A percentile compares a stretch with the other conserved stretches of the same genome.
Evolutionary conservation across 1,140 invertebrate genomes (phyloP).

Genomic region (Cylas formicarius): DNA sequence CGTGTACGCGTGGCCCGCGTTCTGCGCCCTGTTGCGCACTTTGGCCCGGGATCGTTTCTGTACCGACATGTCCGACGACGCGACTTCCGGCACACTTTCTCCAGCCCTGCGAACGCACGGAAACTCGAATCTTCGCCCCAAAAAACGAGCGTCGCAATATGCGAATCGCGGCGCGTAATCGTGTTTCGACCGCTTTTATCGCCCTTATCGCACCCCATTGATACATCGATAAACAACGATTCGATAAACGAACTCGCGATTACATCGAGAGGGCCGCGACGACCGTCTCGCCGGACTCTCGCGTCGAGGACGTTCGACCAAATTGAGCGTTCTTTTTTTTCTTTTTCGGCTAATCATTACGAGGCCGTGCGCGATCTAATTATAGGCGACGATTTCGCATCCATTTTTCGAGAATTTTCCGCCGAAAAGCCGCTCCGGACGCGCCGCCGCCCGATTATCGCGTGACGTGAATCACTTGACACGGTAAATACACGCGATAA

Average conservation of each 20-base stretch:
- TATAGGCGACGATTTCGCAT: no score
- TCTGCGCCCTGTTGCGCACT: constrained; percentile 11
- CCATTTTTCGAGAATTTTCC: no score
- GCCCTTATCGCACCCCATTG: not conserved
- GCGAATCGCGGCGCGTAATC: not conserved
- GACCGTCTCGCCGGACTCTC: no score
- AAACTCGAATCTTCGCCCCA: not conserved
- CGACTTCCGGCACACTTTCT: constrained; percentile 4
- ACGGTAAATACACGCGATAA: constrained; percentile 2
- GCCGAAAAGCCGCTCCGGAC: not conserved
- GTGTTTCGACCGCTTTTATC: not conserved
- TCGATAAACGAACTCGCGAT: no score
- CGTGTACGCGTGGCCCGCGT: constrained; percentile 12
- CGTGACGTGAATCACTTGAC: constrained; percentile 1
- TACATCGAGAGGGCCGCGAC: no score
- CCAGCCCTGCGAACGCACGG: not conserved
- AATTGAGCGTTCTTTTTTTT: no score
- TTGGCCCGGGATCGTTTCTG: constrained; percentile 16
- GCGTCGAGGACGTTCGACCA: no score
- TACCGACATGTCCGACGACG: constrained; percentile 12
- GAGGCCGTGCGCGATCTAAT: no score
- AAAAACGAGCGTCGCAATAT: not conserved
- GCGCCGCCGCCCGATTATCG: not conserved
- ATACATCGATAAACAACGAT: not conserved
- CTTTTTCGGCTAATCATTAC: no score